Base-by-base conservation (phyloP, 2,888 invertebrate species). In the Coelogynopora nodosa region DNA sequence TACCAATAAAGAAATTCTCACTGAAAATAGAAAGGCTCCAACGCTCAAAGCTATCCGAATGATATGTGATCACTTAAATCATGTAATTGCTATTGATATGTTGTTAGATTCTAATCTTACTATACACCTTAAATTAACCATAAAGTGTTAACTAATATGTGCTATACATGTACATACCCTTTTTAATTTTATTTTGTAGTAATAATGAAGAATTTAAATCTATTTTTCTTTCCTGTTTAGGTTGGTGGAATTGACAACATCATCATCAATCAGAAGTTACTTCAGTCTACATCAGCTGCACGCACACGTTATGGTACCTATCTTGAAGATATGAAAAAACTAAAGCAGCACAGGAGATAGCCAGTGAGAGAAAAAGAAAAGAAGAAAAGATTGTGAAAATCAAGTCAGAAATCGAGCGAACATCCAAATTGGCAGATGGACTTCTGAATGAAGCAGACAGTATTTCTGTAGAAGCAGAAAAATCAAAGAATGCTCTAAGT, bases 281-380 rank as follows among this genome's bases (percentile, higher is more conserved):
- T 74, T 74, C 74, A 74, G 74, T 74, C 74, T 26, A 23, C 74
- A n/a, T 74, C 74, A 13, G 74, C 74, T 74, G 74, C 74, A 74
- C 23, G 23, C 74, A 74, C 74, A 74, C 74, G 27, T 74, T 74
- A 74, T 26, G 2, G 10, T 74, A 74, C 74, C 23, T 26, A 74
- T 74, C 23, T 74, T 26, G 18, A 74, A 23, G 23, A 74, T 74
- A 26, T 23, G 23, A 74, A 74, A 74, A 74, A 5, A 13, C 74
- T 74, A 74, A 74, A 74, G 74, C 27, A 26, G 74, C 74, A 74
- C 74, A 74, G 74, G 74, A 74, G 74, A 74, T 2, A 74, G 18
- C 74, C 74, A 74, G 23, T 5, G 74, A 74, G 74, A 74, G 74
- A 74, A 74, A 74, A 23, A 74, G 5, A 74, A 5, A 74, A 74